Base-by-base conservation (phyloP, 2,797 vertebrate genomes). In the Danio aesculapii region DNA sequence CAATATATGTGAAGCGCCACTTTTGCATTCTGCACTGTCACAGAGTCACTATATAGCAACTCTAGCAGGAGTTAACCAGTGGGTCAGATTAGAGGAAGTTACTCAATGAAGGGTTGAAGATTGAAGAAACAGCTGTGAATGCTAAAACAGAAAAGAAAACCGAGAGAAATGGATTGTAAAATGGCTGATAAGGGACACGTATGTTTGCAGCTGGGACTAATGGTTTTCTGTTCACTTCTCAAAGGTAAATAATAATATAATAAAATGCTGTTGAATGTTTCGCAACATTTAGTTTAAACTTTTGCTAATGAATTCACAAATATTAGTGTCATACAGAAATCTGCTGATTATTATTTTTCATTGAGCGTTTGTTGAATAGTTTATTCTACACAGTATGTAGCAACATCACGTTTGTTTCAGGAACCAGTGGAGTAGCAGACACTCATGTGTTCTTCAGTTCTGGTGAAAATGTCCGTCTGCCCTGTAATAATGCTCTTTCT, bases 351-450 rank as follows among this genome's bases (percentile, higher is more conserved):
- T 6, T 14, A 50, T 0, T 6, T 52, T 76, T 44, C 6, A 50
- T 75, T 3, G 8, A 30, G 13, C 21, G 2, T 30, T 16, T 47
- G 55, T 30, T 46, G 17, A 41, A n/a, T 41, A 14, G 53, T 59
- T 59, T 73, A 19, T 47, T 59, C 1, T 14, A 5, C 7, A 53
- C 16, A 53, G n/a, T 16, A 66, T 17, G 12, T 16, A 16, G 4
- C 6, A 62, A 8, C 39, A 16, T 52, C 8, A 19, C 4, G 12
- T 58, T 8, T 47, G 19, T 50, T 69, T 57, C 7, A 79, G 77
- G 68, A 4, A 5, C 0, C 6, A 17, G 6, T 30, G 58, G 3
- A 62, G 4, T 0, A 1, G 1, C n/a, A n/a, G 6, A 9, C 0
- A 16, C 4, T 53, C 11, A 5, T 8, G 6, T 30, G 49, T 79